Conservation (phyloP, 2,888 invertebrate species). For the Melieria crassipennis region DNA sequence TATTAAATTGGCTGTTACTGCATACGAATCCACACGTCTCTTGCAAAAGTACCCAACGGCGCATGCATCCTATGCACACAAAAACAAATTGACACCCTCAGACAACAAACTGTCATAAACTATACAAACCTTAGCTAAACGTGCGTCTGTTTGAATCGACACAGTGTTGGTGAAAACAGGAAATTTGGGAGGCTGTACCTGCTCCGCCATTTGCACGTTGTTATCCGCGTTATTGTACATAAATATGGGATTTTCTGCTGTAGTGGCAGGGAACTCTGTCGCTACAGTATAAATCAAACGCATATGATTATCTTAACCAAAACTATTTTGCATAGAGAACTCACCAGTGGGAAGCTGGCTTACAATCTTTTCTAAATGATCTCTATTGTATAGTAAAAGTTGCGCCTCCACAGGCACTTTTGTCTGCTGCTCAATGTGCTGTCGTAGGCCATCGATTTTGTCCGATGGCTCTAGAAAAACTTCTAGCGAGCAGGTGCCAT, state of each 20-base stretch:
- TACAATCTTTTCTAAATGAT: constrained; percentile 72
- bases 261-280: constrained; percentile 72
- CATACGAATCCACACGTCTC: constrained; percentile 73
- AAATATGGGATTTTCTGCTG: constrained; percentile 78
- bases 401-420: constrained; percentile 84
- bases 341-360: constrained; percentile 72
- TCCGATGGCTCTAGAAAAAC: constrained; percentile 79
- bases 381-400: constrained; percentile 80
- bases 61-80: constrained; percentile 72
- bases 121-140: constrained; percentile 78
- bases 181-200: constrained; percentile 82
- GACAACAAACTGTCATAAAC: background rate
- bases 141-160: constrained; percentile 92
- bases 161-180: constrained; percentile 87
- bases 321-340: background rate
- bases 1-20: constrained; percentile 75
- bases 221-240: constrained; percentile 87
- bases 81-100: background rate
- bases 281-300: constrained; percentile 50
- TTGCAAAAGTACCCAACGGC: constrained; percentile 87
- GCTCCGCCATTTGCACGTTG: constrained; percentile 75
- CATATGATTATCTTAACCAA: background rate
- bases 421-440: constrained; percentile 86
- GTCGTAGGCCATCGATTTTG: constrained; percentile 79
- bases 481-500: constrained; percentile 80